These are phyloP conservation scores for Euzophera pinguis DNA, from an alignment of 2,888 invertebrate species.

Conservation along the genomic window DNA sequence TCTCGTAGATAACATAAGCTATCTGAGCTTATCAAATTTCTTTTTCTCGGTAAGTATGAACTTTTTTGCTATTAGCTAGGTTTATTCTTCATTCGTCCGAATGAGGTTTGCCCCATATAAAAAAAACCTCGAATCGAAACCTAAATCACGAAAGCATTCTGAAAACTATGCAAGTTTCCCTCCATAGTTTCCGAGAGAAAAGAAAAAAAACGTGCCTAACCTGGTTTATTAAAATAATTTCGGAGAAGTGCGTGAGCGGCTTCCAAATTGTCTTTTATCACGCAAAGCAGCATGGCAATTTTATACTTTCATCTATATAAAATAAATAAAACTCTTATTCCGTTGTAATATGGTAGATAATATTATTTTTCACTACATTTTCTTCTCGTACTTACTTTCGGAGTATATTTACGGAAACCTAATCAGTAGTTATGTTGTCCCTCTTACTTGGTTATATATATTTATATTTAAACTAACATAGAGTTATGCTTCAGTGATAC, in stretches of 20 bases:
- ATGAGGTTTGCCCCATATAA: too few relatives aligned
- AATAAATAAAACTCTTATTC: background rate
- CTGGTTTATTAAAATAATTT: conserved; percentile 78
- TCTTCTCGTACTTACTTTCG: conserved; percentile 20
- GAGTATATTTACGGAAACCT: conserved; percentile 48
- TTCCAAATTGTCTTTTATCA: conserved; percentile 60
- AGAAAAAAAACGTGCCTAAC: conserved; percentile 65
- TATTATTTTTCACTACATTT: conserved; percentile 4
- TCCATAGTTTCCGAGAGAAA: conserved; percentile 35
- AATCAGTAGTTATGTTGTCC: conserved; percentile 67
- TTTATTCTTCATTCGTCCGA: too few relatives aligned
- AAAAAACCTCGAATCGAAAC: too few relatives aligned
- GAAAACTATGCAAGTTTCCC: conserved; percentile 29
- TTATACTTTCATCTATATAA: conserved; percentile 29
- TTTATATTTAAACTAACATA: conserved; percentile 56
- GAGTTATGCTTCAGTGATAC: conserved; percentile 44
- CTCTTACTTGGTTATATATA: conserved; percentile 48
- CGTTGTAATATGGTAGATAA: conserved; percentile 13
- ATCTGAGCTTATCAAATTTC: too few relatives aligned
- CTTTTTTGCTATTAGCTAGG: too few relatives aligned
- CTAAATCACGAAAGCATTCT: conserved; percentile 15
- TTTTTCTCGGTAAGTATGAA: too few relatives aligned
- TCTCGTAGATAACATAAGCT: too few relatives aligned
- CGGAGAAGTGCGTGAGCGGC: conserved; percentile 68
- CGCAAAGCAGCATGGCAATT: conserved; percentile 49